Base-by-base conservation (phyloP, 2,113 vertebrate genomes). In the Pseudolaguvia tuberculata region DNA sequence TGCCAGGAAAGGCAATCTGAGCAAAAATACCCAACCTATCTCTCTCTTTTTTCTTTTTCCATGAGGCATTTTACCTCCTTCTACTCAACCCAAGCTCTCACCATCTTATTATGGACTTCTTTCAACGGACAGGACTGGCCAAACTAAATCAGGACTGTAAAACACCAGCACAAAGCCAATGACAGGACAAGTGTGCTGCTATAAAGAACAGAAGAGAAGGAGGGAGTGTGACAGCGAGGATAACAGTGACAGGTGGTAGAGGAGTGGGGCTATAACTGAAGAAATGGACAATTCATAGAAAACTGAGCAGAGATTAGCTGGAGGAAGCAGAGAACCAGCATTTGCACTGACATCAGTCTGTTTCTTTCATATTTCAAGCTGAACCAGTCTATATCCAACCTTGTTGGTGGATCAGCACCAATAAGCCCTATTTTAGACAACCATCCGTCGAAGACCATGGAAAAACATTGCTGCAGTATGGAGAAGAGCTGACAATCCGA, bases 71-170 rank as follows among this genome's bases (percentile, higher is more conserved):
- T 66, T 66, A 63, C 65, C 72, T 78, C 53, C 62, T 53, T 77
- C 75, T 73, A 63, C 69, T 79, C 56, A 58, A 61, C 67, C 66
- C 18, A 14, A 50, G 21, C 66, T 61, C 65, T 58, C 62, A 73
- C 31, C 47, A 23, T 73, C 77, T 78, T 29, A 78, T 78, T 78
- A 78, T 52, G 42, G 55, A 63, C 23, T 65, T 74, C 65, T 73
- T 78, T 78, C 71, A 78, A 70, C 18, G 47, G 72, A 63, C 62
- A 65, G 55, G 39, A 58, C 53, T 63, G 70, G 63, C 74, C 67
- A 70, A 21, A 80, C 57, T 74, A 70, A 74, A 77, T 59, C 58
- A 70, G 39, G 29, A n/a, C 66, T 31, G 59, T 80, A 80, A 80
- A 77, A 74, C 53, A 80, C 21, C 18, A 74, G 29, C 69, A 77